Base-by-base conservation (phyloP, 2,113 vertebrate genomes). In the Martes martes region DNA sequence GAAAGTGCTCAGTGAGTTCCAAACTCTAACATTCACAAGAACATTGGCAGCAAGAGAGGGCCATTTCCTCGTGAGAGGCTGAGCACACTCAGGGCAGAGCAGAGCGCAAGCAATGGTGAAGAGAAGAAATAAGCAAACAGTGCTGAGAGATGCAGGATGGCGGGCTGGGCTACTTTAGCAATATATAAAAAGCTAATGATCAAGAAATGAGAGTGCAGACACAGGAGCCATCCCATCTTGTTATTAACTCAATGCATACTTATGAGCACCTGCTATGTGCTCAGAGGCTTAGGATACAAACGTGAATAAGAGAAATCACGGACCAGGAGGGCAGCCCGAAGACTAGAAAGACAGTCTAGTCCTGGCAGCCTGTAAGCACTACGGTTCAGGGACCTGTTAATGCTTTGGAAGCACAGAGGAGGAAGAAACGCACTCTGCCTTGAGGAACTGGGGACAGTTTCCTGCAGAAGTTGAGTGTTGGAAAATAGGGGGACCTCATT, bases 1-100 rank as follows among this genome's bases (percentile, higher is more conserved):
- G 57, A 93, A 95, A 97, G 82, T 78, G 71, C 16, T 50, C 63
- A n/a, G 21, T 11, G 78, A 71, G 13, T 94, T 93, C 71, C 82
- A 96, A 92, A 57, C 24, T 50, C 52, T 33, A 42, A 18, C 13
- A 82, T 11, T 74, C n/a, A 21, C 45, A 28, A 86, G 83, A 74
- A 36, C 52, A 50, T 0, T 11, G 74, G n/a, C 59, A 79, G 42
- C 0, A 26, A 83, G 52, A 71, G 28, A 92, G 67, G 33, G 31
- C 21, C 73, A 21, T 61, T 57, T 71, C 13, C 24, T 76, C 7
- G 57, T 39, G 50, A 92, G 84, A 47, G 39, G n/a, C 55, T 10
- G 55, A 74, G 28, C 57, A 11, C 36, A 11, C 18, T 14, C 21
- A 18, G 52, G 2, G 6, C 31, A 18, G 26, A 71, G 78, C 45